Conservation (phyloP, 2,888 invertebrate species). For the Ariolimax columbianus region DNA sequence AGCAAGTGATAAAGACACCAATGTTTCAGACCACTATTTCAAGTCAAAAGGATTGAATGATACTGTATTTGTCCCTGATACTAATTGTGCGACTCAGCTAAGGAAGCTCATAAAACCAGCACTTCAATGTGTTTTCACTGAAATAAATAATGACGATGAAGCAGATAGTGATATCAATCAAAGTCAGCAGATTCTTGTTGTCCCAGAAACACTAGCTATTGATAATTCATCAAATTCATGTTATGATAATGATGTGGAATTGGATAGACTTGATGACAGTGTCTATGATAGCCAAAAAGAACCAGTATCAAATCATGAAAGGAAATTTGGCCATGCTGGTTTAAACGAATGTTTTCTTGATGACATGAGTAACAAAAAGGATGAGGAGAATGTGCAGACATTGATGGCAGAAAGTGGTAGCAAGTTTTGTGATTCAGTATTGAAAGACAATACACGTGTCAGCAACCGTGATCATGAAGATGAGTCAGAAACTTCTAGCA, state of each 20-base stretch:
- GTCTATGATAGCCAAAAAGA: background rate
- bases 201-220: slow-evolving; percentile 27
- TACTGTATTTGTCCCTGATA: slow-evolving; percentile 9
- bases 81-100: background rate
- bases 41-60: background rate
- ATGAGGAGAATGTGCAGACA: background rate
- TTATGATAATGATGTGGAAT: background rate
- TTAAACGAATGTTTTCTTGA: background rate
- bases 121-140: background rate
- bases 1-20: background rate
- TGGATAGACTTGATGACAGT: background rate
- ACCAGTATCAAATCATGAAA: background rate
- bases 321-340: background rate
- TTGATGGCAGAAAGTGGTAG: background rate
- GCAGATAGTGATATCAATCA: background rate
- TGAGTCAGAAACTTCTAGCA: background rate
- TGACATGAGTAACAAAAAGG: background rate
- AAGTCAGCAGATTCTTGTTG: slow-evolving; percentile 5
- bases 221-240: slow-evolving; percentile 10
- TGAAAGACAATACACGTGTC: background rate
- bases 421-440: background rate
- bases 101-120: background rate
- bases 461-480: background rate
- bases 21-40: background rate
- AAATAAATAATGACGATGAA: background rate